Percentiles rank a stretch among this genome's conserved stretches.
Conservation (phyloP, 92 coral and sea anemone genomes). For the Metridium senile region DNA sequence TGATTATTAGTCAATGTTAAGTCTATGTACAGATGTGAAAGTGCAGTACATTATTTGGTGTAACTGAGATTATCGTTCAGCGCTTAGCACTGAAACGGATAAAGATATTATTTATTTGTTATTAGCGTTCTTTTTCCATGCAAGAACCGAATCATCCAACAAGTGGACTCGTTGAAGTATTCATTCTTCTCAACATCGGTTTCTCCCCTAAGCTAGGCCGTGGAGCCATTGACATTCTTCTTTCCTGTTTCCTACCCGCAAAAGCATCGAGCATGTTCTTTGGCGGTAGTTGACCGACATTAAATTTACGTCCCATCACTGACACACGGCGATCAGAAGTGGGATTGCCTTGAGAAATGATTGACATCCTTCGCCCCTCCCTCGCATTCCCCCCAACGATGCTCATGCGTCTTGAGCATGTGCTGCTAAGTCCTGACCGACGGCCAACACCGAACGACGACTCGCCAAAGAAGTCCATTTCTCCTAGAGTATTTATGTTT, state of each 20-base stretch:
- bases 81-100: too few species aligned
- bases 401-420: conserved; percentile 27
- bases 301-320: conserved; percentile 8
- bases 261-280: conserved; percentile 6
- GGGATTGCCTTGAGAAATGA: conserved; percentile 1
- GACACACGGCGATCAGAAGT: background rate
- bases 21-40: too few species aligned
- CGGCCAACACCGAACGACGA: conserved; percentile 14
- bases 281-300: background rate
- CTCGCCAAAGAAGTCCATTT: background rate
- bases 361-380: conserved; percentile 51
- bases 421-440: conserved; percentile 24
- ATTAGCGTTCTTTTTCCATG: background rate
- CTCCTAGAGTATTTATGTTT: conserved; percentile 1
- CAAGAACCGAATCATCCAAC: background rate
- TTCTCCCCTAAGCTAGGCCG: conserved; percentile 27
- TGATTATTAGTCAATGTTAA: too few species aligned
- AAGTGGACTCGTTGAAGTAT: conserved; percentile 8
- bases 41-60: too few species aligned
- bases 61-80: too few species aligned
- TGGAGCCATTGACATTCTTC: conserved; percentile 28
- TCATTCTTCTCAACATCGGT: conserved; percentile 21
- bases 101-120: too few species aligned
- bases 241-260: conserved; percentile 26
- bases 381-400: conserved; percentile 9